Evolutionary conservation across 30 jellyfish, hydroid and myxozoan species (phyloP).

Genomic region (Clytia hemisphaerica): DNA sequence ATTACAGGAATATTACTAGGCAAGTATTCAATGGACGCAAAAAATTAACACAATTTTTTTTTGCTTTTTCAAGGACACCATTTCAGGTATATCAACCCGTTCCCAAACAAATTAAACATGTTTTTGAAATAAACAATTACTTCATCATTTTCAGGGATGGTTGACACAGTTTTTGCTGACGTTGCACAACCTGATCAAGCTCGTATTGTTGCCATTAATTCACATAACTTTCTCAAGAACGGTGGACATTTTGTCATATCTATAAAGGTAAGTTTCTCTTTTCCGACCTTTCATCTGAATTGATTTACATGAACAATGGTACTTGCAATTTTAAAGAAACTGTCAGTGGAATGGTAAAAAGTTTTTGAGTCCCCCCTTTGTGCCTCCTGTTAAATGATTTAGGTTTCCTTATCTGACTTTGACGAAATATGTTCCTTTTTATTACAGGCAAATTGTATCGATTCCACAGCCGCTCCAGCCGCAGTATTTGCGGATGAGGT

Average conservation of each 20-base stretch:
- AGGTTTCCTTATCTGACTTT: too few species aligned
- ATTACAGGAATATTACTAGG: neutral
- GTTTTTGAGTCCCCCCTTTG: too few species aligned
- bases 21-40: neutral
- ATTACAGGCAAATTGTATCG: constrained; percentile 96
- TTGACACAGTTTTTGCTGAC: constrained; percentile 98
- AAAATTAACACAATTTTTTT: neutral
- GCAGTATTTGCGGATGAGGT: constrained; percentile 99
- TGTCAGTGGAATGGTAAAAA: too few species aligned
- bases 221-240: constrained; percentile 84
- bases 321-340: too few species aligned
- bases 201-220: constrained; percentile 97
- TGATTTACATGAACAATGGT: too few species aligned
- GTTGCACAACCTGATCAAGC: constrained; percentile 99
- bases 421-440: too few species aligned
- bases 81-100: neutral
- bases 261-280: constrained; percentile 53
- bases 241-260: constrained; percentile 98
- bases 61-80: neutral
- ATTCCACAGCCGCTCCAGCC: constrained; percentile 99
- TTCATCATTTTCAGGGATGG: constrained; percentile 83
- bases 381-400: too few species aligned
- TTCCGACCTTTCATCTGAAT: too few species aligned
- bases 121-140: too few species aligned
- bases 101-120: neutral